A percentile compares a stretch with the other conserved stretches of the same genome.
These are phyloP conservation scores for Noctua janthina DNA, from an alignment of 2,888 invertebrate genomes.

Conservation along the genomic window DNA sequence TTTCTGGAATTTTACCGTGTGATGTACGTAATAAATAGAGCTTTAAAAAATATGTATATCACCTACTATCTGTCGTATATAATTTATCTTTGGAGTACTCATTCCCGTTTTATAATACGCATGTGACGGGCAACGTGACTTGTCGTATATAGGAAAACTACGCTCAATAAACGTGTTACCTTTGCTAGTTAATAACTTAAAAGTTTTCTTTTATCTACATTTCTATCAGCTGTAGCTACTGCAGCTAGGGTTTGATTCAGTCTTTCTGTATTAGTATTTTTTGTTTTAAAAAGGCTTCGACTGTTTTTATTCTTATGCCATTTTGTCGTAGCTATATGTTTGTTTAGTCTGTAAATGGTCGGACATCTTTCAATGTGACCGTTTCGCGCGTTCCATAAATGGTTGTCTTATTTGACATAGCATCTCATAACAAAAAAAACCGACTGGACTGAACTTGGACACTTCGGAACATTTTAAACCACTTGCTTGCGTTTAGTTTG, in stretches of 20 bases:
- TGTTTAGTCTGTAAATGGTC: background rate
- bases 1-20: slow-evolving; percentile 33
- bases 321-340: background rate
- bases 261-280: background rate
- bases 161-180: slow-evolving; percentile 43
- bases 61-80: slow-evolving; percentile 33
- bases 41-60: slow-evolving; percentile 25
- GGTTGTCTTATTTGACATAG: background rate
- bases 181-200: slow-evolving; percentile 25
- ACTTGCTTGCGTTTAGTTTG: slow-evolving; percentile 19
- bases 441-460: background rate
- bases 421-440: slow-evolving; percentile 1
- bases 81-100: slow-evolving; percentile 57
- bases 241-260: background rate
- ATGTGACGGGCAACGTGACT: slow-evolving; percentile 73
- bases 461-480: slow-evolving; percentile 1
- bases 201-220: slow-evolving; percentile 13
- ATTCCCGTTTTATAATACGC: slow-evolving; percentile 62
- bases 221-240: background rate
- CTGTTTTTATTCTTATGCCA: background rate
- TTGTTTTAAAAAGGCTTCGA: background rate
- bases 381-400: background rate
- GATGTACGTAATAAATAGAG: background rate
- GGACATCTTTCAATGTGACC: background rate
- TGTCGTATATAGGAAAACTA: slow-evolving; percentile 63